Evolutionary conservation across 2,888 invertebrate genomes (phyloP), one percentile per base, ranked within the genome.

Genomic region (Caenorhabditis sp.): DNA sequence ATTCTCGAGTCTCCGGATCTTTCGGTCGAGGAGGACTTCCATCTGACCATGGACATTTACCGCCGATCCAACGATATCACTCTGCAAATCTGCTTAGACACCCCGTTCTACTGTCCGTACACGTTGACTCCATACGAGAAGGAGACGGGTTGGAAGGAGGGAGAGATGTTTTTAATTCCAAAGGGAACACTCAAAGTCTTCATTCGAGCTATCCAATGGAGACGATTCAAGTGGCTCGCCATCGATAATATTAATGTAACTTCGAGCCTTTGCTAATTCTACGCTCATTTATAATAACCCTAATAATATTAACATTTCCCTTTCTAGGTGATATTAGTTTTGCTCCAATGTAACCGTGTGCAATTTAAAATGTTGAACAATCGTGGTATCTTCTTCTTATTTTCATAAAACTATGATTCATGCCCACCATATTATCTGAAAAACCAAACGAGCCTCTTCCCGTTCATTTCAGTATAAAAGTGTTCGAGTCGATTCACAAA

Each of bases 161-260:
- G 81, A 32, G 80, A 85, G 43, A 53, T 53, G 24, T 82, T 84
- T 43, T 13, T 78, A 13, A 70, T 85, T 37, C 83, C 84, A 11
- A 74, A 75, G 20, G 75, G 68, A 8, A 83, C 83, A 0, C 66
- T 76, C 20, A 65, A 85, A 79, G 59, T 86, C 8, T 84, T 73
- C 70, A 82, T 86, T 32, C 75, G 82, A 48, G 86, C 86, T 1
- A 85, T 83, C 26, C 86, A 86, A 66, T 85, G 84, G 86, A 83
- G 83, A 56, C 68, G 78, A 46, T 85, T 85, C 81, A 86, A 86
- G 50, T 86, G 86, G 86, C 61, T 86, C 17, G 86, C 86, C 3
- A 83, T 86, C 37, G 84, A 84, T 63, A 86, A 86, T 62, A 61
- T 85, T 24, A 65, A 63, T 32, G 68, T 81, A 13, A 48, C 41